These are phyloP conservation scores for Gallinago media DNA, from an alignment of 2,113 vertebrate species.

Conservation along the genomic window DNA sequence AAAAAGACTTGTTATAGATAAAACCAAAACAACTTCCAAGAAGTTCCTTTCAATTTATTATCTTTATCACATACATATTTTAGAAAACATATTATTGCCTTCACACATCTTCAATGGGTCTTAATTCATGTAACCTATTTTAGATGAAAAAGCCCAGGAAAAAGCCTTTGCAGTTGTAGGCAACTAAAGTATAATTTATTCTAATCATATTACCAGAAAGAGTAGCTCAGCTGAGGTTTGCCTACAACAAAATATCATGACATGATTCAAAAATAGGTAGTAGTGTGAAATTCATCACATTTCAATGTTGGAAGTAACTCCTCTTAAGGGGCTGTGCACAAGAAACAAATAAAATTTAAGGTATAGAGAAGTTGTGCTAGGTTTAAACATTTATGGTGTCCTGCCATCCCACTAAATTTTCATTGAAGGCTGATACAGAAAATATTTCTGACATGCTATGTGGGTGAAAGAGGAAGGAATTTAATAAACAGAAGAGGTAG, in stretches of 20 bases:
- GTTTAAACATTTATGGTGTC: not conserved
- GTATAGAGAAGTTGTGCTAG: not conserved
- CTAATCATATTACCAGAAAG: not conserved
- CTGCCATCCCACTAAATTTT: not conserved
- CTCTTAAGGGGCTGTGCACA: not conserved
- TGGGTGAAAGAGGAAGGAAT: not conserved
- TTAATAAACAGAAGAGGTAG: not conserved
- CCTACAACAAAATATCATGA: slow-evolving; percentile 10
- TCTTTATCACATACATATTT: not conserved
- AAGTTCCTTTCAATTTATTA: not conserved
- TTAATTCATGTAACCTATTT: not conserved
- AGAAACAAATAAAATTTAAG: not conserved
- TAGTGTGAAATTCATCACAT: not conserved
- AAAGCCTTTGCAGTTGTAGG: not conserved
- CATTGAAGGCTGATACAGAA: not conserved
- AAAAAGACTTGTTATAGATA: not conserved
- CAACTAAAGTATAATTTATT: not conserved
- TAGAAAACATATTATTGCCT: not conserved
- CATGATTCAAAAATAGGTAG: not conserved
- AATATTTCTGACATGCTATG: not conserved
- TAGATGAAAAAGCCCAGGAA: not conserved
- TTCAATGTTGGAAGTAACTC: not conserved
- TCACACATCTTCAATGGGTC: not conserved
- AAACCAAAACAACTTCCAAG: not conserved
- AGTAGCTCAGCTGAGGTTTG: not conserved